A percentile compares a stretch with the other conserved stretches of the same genome.
phyloP scores from a whole-genome alignment of 1,140 invertebrate species.

The Bilobella aurantiaca region DNA sequence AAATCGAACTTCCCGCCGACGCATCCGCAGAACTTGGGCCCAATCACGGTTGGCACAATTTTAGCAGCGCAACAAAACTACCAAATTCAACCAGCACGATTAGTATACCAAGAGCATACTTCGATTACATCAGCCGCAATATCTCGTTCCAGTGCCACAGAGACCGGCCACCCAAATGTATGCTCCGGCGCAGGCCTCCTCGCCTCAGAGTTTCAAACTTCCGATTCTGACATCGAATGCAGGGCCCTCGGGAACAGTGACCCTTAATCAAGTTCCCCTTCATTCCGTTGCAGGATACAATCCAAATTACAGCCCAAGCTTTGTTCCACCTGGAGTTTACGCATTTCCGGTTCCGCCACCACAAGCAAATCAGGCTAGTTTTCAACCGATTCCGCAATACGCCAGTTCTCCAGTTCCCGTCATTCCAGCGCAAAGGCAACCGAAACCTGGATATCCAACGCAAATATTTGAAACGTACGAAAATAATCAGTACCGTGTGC shows the following conservation, averaged over 20 bases:
- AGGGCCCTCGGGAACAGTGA: background rate
- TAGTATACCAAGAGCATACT: constrained; percentile 31
- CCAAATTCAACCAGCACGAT: constrained; percentile 17
- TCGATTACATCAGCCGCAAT: background rate
- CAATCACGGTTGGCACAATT: constrained; percentile 22
- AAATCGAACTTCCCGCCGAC: background rate
- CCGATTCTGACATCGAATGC: background rate
- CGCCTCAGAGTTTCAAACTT: constrained; percentile 7
- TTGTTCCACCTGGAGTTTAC: background rate
- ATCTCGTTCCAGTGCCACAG: background rate
- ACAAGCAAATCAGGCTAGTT: background rate
- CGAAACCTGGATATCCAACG: background rate
- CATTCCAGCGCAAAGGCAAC: background rate
- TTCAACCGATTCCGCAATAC: no score
- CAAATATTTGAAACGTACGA: background rate
- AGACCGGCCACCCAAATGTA: no score
- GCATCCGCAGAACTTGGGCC: background rate
- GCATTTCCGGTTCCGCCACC: background rate
- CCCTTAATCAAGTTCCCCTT: constrained; percentile 11
- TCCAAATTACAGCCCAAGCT: background rate
- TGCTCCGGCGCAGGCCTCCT: background rate
- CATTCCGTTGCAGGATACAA: background rate
- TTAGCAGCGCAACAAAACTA: constrained; percentile 14
- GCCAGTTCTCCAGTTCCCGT: background rate
- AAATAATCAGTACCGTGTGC: background rate